Percentiles rank a stretch among this genome's conserved stretches.
These are phyloP conservation scores for Eilema caniola DNA, from an alignment of 2,888 invertebrate species.

Conservation along the genomic window DNA sequence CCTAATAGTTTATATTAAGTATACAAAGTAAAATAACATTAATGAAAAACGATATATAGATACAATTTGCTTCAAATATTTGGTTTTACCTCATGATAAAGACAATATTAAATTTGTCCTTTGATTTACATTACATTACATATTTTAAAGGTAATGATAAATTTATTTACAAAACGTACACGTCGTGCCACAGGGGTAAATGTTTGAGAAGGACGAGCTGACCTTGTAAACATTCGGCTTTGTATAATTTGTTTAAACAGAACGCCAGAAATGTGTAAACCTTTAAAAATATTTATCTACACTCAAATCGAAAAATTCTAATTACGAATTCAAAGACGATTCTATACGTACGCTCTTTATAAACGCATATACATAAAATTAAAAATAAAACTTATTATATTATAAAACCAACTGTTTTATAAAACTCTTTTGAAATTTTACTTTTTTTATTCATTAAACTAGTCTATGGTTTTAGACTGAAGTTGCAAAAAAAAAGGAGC, in stretches of 20 bases:
- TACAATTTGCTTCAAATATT: background rate
- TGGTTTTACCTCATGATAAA: background rate
- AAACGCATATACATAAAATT: too few species aligned
- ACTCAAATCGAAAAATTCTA: too few species aligned
- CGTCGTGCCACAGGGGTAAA: slow-evolving; percentile 30
- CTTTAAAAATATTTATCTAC: slow-evolving; percentile 30
- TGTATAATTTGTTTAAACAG: slow-evolving; percentile 37
- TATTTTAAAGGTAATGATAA: slow-evolving; percentile 14
- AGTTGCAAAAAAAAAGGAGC: too few species aligned
- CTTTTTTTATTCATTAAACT: too few species aligned
- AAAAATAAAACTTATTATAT: too few species aligned
- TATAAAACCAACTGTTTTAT: too few species aligned
- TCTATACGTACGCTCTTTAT: too few species aligned
- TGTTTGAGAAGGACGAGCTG: slow-evolving; percentile 32
- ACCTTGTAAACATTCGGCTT: slow-evolving; percentile 34
- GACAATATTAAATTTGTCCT: background rate
- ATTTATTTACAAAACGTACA: slow-evolving; percentile 29
- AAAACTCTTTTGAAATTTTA: too few species aligned
- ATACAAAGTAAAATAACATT: too few species aligned
- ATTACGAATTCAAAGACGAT: too few species aligned
- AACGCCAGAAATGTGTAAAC: slow-evolving; percentile 26
- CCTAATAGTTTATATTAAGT: too few species aligned
- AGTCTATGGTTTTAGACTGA: too few species aligned
- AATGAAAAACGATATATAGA: background rate
- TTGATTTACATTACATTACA: slow-evolving; percentile 10